Percentiles rank a stretch among this genome's conserved stretches.
phyloP scores from a whole-genome alignment of 2,888 invertebrate species.

The Drosophila algonquin region DNA sequence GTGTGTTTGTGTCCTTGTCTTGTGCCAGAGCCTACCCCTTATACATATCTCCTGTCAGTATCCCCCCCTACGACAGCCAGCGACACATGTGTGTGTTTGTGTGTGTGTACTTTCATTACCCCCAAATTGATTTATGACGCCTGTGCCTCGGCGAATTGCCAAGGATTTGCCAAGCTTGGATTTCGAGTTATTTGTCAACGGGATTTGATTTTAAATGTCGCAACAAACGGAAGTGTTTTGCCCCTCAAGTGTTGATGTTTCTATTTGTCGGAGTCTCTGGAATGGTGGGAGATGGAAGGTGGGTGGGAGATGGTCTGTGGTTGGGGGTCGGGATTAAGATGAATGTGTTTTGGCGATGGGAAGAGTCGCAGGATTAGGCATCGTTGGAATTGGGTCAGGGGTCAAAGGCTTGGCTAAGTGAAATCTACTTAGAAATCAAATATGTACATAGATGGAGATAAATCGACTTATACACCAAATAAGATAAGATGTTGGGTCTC shows the following conservation, averaged over 20 bases:
- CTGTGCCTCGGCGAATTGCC: conserved; percentile 69
- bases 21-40: conserved; percentile 8
- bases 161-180: conserved; percentile 68
- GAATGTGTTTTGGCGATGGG: conserved; percentile 17
- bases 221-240: conserved; percentile 27
- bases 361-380: conserved; percentile 19
- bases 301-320: not conserved
- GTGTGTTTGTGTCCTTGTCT: conserved; percentile 47
- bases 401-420: not conserved
- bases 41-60: not conserved
- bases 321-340: conserved; percentile 26
- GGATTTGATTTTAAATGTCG: conserved; percentile 73
- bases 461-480: too few relatives aligned
- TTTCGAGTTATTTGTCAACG: conserved; percentile 77
- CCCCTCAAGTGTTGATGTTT: conserved; percentile 63
- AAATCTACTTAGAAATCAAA: not conserved
- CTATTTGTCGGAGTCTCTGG: conserved; percentile 62
- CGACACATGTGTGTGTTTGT: conserved; percentile 48
- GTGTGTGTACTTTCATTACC: conserved; percentile 62
- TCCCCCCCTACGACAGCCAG: conserved; percentile 1
- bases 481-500: too few relatives aligned
- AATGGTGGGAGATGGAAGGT: not conserved
- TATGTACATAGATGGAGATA: too few relatives aligned
- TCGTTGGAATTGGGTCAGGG: conserved; percentile 32
- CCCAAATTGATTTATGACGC: conserved; percentile 77